Conservation (phyloP, 2,797 vertebrate species). For the Tarsius wallacei region DNA sequence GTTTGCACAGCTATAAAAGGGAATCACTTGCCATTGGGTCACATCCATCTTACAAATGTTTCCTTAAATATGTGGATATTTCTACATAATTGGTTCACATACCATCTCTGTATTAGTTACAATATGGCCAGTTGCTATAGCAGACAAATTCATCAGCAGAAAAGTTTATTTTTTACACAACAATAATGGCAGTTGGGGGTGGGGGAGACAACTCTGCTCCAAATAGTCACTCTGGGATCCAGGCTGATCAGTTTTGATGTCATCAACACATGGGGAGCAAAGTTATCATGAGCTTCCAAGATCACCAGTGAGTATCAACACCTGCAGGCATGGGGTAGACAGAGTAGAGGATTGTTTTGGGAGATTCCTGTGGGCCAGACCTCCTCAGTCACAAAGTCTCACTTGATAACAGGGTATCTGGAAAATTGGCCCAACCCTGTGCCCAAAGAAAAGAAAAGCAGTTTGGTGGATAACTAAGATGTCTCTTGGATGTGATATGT, state of each 20-base stretch:
- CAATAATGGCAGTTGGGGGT: not conserved
- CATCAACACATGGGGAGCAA: not conserved
- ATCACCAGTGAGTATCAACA: not conserved
- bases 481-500: not conserved
- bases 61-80: not conserved
- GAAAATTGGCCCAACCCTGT: not conserved
- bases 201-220: not conserved
- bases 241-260: not conserved
- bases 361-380: not conserved
- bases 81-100: not conserved
- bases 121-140: not conserved
- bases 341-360: not conserved
- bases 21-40: rapidly evolving
- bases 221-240: not conserved
- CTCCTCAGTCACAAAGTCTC: not conserved
- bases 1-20: not conserved
- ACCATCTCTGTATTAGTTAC: not conserved
- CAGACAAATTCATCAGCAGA: not conserved
- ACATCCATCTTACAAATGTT: not conserved
- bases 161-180: not conserved
- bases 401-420: not conserved
- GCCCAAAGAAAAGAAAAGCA: not conserved
- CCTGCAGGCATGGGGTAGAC: not conserved
- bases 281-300: not conserved
- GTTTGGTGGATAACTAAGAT: not conserved